These are phyloP conservation scores for Panopea generosa DNA, from an alignment of 2,888 invertebrate species.

Conservation along the genomic window DNA sequence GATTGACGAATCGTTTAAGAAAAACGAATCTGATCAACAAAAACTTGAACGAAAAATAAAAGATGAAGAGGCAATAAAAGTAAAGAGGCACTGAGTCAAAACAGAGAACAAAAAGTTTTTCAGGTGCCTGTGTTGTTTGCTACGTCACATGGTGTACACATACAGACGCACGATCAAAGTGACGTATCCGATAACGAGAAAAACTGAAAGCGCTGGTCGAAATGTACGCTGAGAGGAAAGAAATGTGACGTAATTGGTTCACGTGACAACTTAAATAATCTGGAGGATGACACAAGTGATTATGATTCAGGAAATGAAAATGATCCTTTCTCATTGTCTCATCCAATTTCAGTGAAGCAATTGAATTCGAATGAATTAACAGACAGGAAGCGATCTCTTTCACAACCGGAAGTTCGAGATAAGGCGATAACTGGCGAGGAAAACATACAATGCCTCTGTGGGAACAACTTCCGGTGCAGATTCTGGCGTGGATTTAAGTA, in stretches of 20 bases:
- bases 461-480: slow-evolving; percentile 66
- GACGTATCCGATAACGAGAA: slow-evolving; percentile 33
- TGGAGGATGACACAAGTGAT: slow-evolving; percentile 80
- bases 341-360: slow-evolving; percentile 73
- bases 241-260: slow-evolving; percentile 80
- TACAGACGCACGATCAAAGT: slow-evolving; percentile 19
- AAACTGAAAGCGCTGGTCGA: slow-evolving; percentile 42
- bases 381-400: slow-evolving; percentile 59
- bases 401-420: slow-evolving; percentile 70
- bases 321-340: slow-evolving; percentile 78
- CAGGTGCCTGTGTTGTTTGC: slow-evolving; percentile 82
- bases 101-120: slow-evolving; percentile 61
- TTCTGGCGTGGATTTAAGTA: slow-evolving; percentile 76
- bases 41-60: slow-evolving; percentile 37
- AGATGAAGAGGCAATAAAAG: slow-evolving; percentile 53
- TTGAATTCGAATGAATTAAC: slow-evolving; percentile 43
- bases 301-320: slow-evolving; percentile 79
- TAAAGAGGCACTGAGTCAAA: slow-evolving; percentile 49
- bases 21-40: slow-evolving; percentile 32
- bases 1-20: slow-evolving; percentile 69
- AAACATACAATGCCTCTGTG: slow-evolving; percentile 33
- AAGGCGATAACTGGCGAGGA: slow-evolving; percentile 8
- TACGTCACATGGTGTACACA: slow-evolving; percentile 79
- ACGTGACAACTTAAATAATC: slow-evolving; percentile 67
- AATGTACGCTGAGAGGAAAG: slow-evolving; percentile 54